These are phyloP conservation scores for Brachyptera putata DNA, from an alignment of 2,888 invertebrate species.

Conservation along the genomic window DNA sequence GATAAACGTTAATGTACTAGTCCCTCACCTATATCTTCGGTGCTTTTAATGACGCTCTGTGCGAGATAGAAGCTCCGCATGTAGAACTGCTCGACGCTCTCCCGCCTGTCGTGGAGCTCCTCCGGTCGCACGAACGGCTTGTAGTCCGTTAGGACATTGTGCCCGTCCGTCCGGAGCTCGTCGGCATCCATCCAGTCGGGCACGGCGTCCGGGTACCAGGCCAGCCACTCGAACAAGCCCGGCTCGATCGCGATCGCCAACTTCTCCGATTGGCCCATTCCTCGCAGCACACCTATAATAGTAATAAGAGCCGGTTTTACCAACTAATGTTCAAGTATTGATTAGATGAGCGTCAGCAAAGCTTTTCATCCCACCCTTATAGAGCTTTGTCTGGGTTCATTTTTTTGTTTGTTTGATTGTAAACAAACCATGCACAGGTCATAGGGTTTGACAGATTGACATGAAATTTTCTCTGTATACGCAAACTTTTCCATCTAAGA, in stretches of 20 bases:
- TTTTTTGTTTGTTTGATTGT: too few species aligned
- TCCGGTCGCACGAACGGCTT: conserved; percentile 54
- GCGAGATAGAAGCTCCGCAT: conserved; percentile 56
- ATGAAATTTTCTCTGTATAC: too few species aligned
- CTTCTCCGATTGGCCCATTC: conserved; percentile 22
- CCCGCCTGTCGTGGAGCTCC: conserved; percentile 52
- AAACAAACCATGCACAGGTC: too few species aligned
- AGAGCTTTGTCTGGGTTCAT: too few species aligned
- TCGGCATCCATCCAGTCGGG: conserved; percentile 73
- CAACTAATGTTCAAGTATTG: too few species aligned
- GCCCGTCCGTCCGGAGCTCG: conserved; percentile 69
- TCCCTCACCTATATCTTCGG: conserved; percentile 45
- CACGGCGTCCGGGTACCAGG: conserved; percentile 77
- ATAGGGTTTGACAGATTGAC: too few species aligned
- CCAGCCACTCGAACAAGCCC: conserved; percentile 89
- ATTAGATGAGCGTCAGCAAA: too few species aligned
- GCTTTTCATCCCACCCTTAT: too few species aligned
- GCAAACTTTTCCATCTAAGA: too few species aligned
- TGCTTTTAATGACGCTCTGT: conserved; percentile 53
- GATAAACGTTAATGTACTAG: neutral
- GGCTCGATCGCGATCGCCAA: conserved; percentile 72
- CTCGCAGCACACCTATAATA: conserved; percentile 9
- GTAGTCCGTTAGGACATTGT: conserved; percentile 69
- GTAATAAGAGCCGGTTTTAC: too few species aligned
- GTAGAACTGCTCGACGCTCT: conserved; percentile 65